Percentiles rank a stretch among this genome's conserved stretches.
phyloP scores from a whole-genome alignment of 2,797 vertebrate genomes.

The Leptodactylus fallax region DNA sequence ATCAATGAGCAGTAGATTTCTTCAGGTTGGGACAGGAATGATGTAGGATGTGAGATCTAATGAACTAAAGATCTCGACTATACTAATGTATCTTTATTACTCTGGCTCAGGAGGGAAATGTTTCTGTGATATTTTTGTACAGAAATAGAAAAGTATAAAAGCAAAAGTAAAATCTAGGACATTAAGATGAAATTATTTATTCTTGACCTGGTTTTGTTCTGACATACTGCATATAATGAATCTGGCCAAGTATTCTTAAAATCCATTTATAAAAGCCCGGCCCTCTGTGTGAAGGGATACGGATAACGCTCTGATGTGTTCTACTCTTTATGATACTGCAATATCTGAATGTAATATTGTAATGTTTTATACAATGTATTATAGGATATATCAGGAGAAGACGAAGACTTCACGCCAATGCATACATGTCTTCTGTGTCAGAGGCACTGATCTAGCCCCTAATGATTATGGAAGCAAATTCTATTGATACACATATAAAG shows the following conservation, averaged over 20 bases:
- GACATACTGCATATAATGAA: constrained; percentile 45
- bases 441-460: too few species aligned
- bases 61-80: background rate
- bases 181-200: constrained; percentile 50
- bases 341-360: background rate
- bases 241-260: background rate
- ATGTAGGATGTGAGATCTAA: background rate
- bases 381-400: background rate
- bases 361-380: too few species aligned
- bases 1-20: background rate
- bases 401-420: too few species aligned
- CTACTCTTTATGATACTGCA: background rate
- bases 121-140: background rate
- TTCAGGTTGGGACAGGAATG: background rate
- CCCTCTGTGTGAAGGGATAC: background rate
- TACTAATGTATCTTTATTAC: background rate
- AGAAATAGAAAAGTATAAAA: constrained; percentile 5
- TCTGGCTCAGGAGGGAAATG: background rate
- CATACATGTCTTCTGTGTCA: too few species aligned
- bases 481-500: too few species aligned
- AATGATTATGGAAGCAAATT: too few species aligned
- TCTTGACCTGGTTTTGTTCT: constrained; percentile 51
- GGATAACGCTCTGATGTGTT: background rate
- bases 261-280: constrained; percentile 13
- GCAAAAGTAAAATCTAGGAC: constrained; percentile 37